Base-by-base conservation (phyloP, 2,888 invertebrate species). In the Brachynemurus nebulosus region DNA sequence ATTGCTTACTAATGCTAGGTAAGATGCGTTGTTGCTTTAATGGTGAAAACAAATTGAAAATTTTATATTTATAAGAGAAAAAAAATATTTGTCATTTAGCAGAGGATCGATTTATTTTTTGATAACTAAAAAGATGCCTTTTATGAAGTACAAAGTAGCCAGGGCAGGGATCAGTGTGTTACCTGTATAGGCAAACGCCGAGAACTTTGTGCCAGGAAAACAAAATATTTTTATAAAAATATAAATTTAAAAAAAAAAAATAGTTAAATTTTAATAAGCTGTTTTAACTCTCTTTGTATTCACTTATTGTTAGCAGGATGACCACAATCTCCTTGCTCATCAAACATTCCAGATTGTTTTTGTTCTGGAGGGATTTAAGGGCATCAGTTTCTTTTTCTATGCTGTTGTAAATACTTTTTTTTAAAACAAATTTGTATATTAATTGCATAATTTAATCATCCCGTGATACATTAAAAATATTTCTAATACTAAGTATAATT, bases 301-400 rank as follows among this genome's bases (percentile, higher is more conserved):
- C n/a, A 30, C 14, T 30, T 30, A 12, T 30, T 30, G 30, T 30
- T 30, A 30, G 30, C 30, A 16, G 27, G 27, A 18, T 16, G 40
- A 27, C 40, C 40, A 40, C 40, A 40, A 40, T 40, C 23, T 27
- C 40, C 40, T 40, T 40, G 40, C 40, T 40, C 40, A 16, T n/a
- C 20, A 34, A 60, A 65, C 65, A 66, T 66, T 66, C 66, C 66
- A 66, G 62, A 60, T 57, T 52, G 57, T 40, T 40, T 21, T 25
- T 62, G 63, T 62, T 64, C 64, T 64, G 61, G 61, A 61, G 66
- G 66, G 65, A 66, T 67, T 62, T 58, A 64, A 63, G 66, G 66
- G 66, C 66, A 67, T 67, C 64, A 57, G 61, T 19, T 11, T 17
- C 12, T n/a, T 37, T 20, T 20, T 37, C 12, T 37, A 20, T 37